phyloP scores from a whole-genome alignment of 2,797 vertebrate species.

The Acanthornis magna region DNA sequence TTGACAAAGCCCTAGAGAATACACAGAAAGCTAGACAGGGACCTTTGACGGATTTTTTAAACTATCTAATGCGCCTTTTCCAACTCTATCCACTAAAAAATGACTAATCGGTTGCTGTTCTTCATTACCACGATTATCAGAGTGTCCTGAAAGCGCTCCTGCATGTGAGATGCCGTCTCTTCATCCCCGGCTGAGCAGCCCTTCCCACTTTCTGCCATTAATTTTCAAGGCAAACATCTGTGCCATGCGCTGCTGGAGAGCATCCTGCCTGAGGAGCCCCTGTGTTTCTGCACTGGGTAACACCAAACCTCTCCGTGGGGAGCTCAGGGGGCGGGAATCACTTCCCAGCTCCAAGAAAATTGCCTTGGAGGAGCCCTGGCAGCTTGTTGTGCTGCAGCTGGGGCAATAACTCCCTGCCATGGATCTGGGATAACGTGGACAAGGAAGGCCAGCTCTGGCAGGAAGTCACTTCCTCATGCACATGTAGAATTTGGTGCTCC shows the following conservation, averaged over 20 bases:
- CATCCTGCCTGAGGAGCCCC: neutral
- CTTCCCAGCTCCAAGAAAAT: neutral
- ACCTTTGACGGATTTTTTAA: slow-evolving; percentile 43
- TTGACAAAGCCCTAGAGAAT: slow-evolving; percentile 52
- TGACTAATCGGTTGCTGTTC: slow-evolving; percentile 34
- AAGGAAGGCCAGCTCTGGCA: neutral
- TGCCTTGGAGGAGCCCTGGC: rapidly evolving
- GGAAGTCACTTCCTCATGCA: neutral
- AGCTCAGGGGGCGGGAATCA: rapidly evolving
- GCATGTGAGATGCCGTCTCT: neutral
- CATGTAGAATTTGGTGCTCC: neutral
- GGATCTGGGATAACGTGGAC: neutral
- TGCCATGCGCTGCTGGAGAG: rapidly evolving
- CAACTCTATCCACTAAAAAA: slow-evolving; percentile 50
- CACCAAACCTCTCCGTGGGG: rapidly evolving
- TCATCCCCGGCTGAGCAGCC: neutral
- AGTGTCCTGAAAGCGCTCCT: neutral
- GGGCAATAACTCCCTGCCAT: neutral
- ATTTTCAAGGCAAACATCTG: neutral
- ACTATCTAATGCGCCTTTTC: slow-evolving; percentile 45
- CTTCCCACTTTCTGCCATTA: neutral
- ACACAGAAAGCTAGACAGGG: slow-evolving; percentile 25
- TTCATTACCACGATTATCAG: neutral
- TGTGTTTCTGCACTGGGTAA: neutral
- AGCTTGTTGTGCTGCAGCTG: neutral